Conservation (phyloP, 2,888 invertebrate species). For the Ypsolopha scabrella region DNA sequence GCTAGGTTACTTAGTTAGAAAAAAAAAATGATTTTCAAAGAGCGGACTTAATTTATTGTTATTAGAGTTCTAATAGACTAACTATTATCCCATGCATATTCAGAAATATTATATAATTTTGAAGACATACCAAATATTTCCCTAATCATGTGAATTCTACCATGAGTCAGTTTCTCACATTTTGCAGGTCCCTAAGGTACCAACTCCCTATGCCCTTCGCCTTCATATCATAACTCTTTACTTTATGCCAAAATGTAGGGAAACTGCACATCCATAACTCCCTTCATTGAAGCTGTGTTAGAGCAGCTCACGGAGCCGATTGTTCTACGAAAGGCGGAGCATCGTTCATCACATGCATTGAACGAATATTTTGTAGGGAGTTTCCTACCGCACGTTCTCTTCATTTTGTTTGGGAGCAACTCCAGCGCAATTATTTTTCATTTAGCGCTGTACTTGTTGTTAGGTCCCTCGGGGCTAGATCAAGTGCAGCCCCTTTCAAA, state of each 20-base stretch:
- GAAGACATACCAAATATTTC: slow-evolving; percentile 1
- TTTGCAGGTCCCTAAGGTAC: slow-evolving; percentile 32
- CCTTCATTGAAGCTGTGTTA: too few species aligned
- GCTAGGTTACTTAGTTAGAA: too few species aligned
- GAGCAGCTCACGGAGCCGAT: too few species aligned
- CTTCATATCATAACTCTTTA: not conserved
- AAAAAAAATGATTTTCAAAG: too few species aligned
- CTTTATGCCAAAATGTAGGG: not conserved
- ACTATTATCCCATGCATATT: too few species aligned
- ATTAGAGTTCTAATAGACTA: too few species aligned
- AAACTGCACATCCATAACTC: not conserved
- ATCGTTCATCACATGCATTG: too few species aligned
- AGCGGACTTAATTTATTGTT: not conserved
- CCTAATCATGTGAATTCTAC: slow-evolving; percentile 26
- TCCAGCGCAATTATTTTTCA: slow-evolving; percentile 61
- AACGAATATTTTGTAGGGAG: too few species aligned
- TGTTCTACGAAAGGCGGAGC: too few species aligned
- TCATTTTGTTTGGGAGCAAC: slow-evolving; percentile 6
- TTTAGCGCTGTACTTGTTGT: slow-evolving; percentile 49
- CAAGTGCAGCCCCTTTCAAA: slow-evolving; percentile 39
- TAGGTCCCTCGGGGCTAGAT: slow-evolving; percentile 44
- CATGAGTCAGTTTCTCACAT: slow-evolving; percentile 32
- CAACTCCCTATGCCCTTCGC: not conserved
- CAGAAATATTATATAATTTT: too few species aligned
- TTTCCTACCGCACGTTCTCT: too few species aligned